A percentile compares a stretch with the other conserved stretches of the same genome.
Conservation (phyloP, 1,140 invertebrate genomes). For the Ceratina australensis region DNA sequence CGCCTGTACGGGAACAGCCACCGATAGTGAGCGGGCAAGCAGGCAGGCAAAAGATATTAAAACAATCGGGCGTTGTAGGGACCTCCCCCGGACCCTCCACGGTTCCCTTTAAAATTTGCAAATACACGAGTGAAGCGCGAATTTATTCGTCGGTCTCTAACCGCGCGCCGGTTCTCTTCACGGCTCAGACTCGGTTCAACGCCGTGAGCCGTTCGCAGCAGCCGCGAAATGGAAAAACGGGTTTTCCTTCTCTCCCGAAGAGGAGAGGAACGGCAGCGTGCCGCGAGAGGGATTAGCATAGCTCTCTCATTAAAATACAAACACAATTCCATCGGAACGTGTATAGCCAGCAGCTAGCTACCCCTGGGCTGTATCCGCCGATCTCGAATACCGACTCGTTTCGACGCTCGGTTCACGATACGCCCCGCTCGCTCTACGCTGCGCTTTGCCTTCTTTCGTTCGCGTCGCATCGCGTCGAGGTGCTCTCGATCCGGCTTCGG, state of each 20-base stretch:
- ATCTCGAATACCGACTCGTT: conserved; percentile 70
- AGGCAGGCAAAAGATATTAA: conserved; percentile 66
- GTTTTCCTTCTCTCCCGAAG: conserved; percentile 56
- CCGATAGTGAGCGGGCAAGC: conserved; percentile 19
- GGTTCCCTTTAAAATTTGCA: conserved; percentile 64
- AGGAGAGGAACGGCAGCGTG: conserved; percentile 59
- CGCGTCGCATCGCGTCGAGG: conserved; percentile 40
- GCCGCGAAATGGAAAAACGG: conserved; percentile 69
- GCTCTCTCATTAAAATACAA: conserved; percentile 77
- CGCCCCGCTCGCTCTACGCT: conserved; percentile 21
- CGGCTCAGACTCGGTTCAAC: conserved; percentile 54
- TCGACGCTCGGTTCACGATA: conserved; percentile 51
- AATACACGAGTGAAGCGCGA: conserved; percentile 64
- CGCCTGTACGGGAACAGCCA: conserved; percentile 24
- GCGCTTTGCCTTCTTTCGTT: neutral
- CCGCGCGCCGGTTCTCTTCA: conserved; percentile 45
- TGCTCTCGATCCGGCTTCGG: conserved; percentile 78
- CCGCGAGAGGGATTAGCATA: conserved; percentile 75
- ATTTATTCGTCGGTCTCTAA: conserved; percentile 64
- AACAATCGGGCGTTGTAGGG: conserved; percentile 62
- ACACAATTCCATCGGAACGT: conserved; percentile 69
- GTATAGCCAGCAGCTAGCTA: conserved; percentile 54
- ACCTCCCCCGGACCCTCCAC: conserved; percentile 24
- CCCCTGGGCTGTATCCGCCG: conserved; percentile 50
- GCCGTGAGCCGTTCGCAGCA: conserved; percentile 57